phyloP scores from a whole-genome alignment of 2,888 invertebrate genomes.

The Lasius fuliginosus region DNA sequence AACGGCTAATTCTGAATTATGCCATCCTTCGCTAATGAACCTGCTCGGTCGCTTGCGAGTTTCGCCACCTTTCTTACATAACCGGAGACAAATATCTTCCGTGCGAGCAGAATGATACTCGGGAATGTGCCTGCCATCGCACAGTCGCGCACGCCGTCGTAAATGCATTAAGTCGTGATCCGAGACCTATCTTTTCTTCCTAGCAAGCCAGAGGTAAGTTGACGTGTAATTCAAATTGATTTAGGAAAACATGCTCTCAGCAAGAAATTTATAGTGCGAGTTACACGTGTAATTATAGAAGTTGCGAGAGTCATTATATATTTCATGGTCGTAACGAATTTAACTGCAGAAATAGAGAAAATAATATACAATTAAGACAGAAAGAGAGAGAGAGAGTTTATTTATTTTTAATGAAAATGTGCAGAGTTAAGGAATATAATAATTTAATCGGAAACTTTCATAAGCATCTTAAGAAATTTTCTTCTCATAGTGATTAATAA shows the following conservation, averaged over 20 bases:
- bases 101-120: constrained; percentile 21
- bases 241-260: not conserved
- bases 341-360: not conserved
- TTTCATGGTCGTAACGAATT: constrained; percentile 22
- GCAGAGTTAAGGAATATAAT: not conserved
- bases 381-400: not conserved
- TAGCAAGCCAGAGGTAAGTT: not conserved
- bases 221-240: constrained; percentile 15
- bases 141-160: constrained; percentile 4
- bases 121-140: constrained; percentile 18
- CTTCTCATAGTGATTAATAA: constrained; percentile 7
- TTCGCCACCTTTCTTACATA: constrained; percentile 9
- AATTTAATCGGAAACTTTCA: constrained; percentile 2
- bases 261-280: not conserved
- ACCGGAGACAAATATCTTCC: constrained; percentile 38
- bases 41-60: constrained; percentile 35
- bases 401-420: constrained; percentile 10
- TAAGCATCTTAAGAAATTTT: not conserved
- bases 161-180: constrained; percentile 24
- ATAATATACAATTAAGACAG: not conserved
- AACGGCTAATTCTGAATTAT: constrained; percentile 69
- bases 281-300: not conserved
- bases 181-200: not conserved
- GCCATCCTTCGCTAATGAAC: constrained; percentile 66
- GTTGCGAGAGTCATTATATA: constrained; percentile 10